Base-by-base conservation (phyloP, 2,888 invertebrate species). In the Metacarcinus magister region DNA sequence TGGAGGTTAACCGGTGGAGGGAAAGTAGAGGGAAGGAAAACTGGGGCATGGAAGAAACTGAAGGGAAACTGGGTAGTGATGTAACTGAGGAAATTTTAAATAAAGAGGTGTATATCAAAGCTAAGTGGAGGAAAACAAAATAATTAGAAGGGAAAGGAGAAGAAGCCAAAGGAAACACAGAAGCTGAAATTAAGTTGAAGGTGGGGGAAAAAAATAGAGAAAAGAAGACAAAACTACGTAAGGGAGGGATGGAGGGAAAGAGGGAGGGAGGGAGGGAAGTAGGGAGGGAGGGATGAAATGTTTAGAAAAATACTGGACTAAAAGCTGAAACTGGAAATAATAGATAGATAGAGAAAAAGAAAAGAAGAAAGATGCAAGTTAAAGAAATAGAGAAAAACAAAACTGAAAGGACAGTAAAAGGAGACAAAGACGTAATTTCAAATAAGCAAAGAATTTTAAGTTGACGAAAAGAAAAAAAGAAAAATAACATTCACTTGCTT, bases 261-360 rank as follows among this genome's bases (percentile, higher is more conserved):
- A 92, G 92, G 23, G 92, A 92, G 92, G 48, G 48, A 48, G 92
- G n/a, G n/a, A n/a, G n/a, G n/a, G n/a, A n/a, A n/a, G n/a, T n/a
- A 91, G n/a, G n/a, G n/a, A n/a, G n/a, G n/a, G n/a, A n/a, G n/a
- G n/a, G n/a, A n/a, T n/a, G n/a, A n/a, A n/a, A n/a, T n/a, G n/a
- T n/a, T n/a, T n/a, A n/a, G n/a, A n/a, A n/a, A n/a, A n/a, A n/a
- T n/a, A n/a, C n/a, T n/a, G n/a, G n/a, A n/a, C n/a, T n/a, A n/a
- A n/a, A n/a, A n/a, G n/a, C n/a, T n/a, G n/a, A n/a, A n/a, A n/a
- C n/a, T n/a, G n/a, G n/a, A n/a, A n/a, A n/a, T n/a, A n/a, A n/a
- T n/a, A n/a, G n/a, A n/a, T n/a, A 44, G 43, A 91, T 7, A 39
- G 28, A 91, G 28, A 91, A 8, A 32, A 43, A 0, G 39, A 89